phyloP scores from a whole-genome alignment of 2,797 vertebrate genomes.

The Chromis chromis region DNA sequence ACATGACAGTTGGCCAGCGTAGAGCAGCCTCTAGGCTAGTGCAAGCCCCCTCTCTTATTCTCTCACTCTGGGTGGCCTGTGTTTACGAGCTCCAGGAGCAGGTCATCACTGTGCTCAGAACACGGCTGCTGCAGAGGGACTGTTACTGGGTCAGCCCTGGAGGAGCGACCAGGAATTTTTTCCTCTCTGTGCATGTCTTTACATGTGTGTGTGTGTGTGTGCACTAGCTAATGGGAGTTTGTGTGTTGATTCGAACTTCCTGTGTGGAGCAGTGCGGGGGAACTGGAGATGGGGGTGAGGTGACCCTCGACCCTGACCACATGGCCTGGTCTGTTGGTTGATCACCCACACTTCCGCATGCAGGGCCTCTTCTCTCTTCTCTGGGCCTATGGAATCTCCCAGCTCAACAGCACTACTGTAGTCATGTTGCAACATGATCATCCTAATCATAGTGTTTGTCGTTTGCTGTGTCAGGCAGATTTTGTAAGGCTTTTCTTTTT shows the following conservation, averaged over 20 bases:
- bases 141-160: slow-evolving; percentile 58
- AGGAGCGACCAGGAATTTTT: slow-evolving; percentile 58
- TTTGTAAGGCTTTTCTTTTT: background rate
- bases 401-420: slow-evolving; percentile 42
- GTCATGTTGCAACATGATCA: slow-evolving; percentile 18
- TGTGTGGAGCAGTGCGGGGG: slow-evolving; percentile 76
- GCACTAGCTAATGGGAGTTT: slow-evolving; percentile 31
- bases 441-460: background rate
- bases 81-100: slow-evolving; percentile 75
- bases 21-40: slow-evolving; percentile 57
- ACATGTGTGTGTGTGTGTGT: slow-evolving; percentile 45
- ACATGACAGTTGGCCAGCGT: slow-evolving; percentile 63
- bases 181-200: slow-evolving; percentile 19
- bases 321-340: slow-evolving; percentile 75
- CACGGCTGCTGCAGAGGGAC: slow-evolving; percentile 66
- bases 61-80: slow-evolving; percentile 78
- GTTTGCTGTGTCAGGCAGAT: background rate
- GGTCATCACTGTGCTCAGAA: slow-evolving; percentile 72
- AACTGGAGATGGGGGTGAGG: slow-evolving; percentile 68
- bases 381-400: slow-evolving; percentile 36
- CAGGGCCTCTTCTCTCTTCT: slow-evolving; percentile 55
- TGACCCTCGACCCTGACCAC: slow-evolving; percentile 78
- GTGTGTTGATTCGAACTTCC: slow-evolving; percentile 70
- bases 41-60: slow-evolving; percentile 23
- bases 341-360: slow-evolving; percentile 77